These are phyloP conservation scores for Gymnodraco acuticeps DNA, from an alignment of 2,797 vertebrate genomes.

Conservation along the genomic window DNA sequence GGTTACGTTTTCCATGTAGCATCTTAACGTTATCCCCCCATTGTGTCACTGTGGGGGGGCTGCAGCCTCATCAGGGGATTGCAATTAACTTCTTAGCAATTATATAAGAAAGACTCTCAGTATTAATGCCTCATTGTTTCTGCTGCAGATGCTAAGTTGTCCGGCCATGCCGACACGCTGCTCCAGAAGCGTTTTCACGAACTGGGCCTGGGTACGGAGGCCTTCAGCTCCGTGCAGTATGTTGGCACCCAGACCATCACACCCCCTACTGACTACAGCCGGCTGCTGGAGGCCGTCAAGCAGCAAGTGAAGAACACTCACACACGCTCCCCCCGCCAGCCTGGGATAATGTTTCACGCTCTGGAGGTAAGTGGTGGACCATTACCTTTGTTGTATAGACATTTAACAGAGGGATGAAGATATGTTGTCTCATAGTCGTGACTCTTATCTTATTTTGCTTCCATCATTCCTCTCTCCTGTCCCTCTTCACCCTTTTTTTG, in stretches of 20 bases:
- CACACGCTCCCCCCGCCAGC: constrained; percentile 86
- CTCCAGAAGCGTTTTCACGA: constrained; percentile 90
- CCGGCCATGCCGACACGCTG: constrained; percentile 79
- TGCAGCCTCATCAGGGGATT: no score
- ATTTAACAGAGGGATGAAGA: not conserved
- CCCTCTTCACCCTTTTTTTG: not conserved
- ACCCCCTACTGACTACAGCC: constrained; percentile 85
- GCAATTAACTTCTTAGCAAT: no score
- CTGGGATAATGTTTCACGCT: constrained; percentile 85
- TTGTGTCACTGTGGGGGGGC: no score
- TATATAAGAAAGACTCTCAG: no score
- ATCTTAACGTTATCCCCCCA: no score
- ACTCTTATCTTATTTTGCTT: constrained; percentile 11
- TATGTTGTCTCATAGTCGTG: not conserved
- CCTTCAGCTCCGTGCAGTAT: constrained; percentile 89
- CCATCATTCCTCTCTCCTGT: not conserved
- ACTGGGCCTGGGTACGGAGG: constrained; percentile 82
- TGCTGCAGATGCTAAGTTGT: constrained; percentile 71
- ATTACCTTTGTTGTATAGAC: not conserved
- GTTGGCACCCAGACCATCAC: constrained; percentile 86
- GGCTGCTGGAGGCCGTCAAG: constrained; percentile 77
- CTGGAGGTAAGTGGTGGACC: constrained; percentile 79
- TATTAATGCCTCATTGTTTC: no score
- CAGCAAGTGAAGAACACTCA: constrained; percentile 86
- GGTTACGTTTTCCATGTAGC: no score